phyloP scores from a whole-genome alignment of 2,113 vertebrate species.

The Oryctolagus cuniculus region mOryCun1.1 NC_091434.1:48285501-48286000 shows the following conservation, averaged over 20 bases:
- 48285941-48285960: slow-evolving; percentile 59
- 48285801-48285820: neutral
- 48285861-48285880: neutral
- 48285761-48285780: slow-evolving; percentile 30
- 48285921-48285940: slow-evolving; percentile 30
- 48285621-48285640: neutral
- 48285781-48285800: slow-evolving; percentile 27
- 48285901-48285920: slow-evolving; percentile 32
- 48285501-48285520: neutral
- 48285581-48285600: neutral
- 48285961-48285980: slow-evolving; percentile 29
- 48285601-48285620: slow-evolving; percentile 41
- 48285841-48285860: neutral
- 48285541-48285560: neutral
- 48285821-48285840: slow-evolving; percentile 42
- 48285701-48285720: slow-evolving; percentile 37
- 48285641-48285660: slow-evolving; percentile 24
- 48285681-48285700: slow-evolving; percentile 10
- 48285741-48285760: slow-evolving; percentile 28
- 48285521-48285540: slow-evolving; percentile 32
- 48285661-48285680: neutral
- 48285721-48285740: neutral
- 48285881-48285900: neutral
- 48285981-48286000: neutral
- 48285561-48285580: slow-evolving; percentile 24